phyloP scores from a whole-genome alignment of 1,140 invertebrate genomes.

The Mylabris phalerata region DNA sequence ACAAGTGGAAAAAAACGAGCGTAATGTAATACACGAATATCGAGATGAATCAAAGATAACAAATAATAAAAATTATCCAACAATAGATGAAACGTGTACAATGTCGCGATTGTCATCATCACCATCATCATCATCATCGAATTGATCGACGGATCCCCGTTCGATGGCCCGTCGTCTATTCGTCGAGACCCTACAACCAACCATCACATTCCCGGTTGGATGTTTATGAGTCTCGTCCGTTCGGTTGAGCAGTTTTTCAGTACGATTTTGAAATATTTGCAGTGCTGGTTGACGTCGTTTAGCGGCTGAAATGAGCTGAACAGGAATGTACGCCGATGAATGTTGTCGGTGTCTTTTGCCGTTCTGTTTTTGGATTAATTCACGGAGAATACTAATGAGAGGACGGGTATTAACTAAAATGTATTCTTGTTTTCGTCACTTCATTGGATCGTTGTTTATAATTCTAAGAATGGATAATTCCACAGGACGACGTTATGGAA shows the following conservation, averaged over 20 bases:
- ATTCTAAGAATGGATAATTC: conserved; percentile 10
- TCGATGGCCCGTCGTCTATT: too few relatives aligned
- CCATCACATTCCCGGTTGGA: conserved; percentile 27
- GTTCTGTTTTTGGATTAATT: conserved; percentile 42
- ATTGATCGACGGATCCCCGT: too few relatives aligned
- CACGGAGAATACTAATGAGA: conserved; percentile 40
- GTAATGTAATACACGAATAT: too few relatives aligned
- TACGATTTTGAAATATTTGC: conserved; percentile 40
- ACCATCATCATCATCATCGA: too few relatives aligned
- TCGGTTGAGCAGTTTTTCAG: conserved; percentile 32
- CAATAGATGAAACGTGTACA: too few relatives aligned
- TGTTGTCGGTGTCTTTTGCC: conserved; percentile 33
- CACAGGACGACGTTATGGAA: conserved; percentile 15
- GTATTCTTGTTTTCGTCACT: conserved; percentile 38
- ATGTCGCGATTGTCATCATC: too few relatives aligned
- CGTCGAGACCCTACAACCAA: too few relatives aligned
- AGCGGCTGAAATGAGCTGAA: conserved; percentile 36
- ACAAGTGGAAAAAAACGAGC: too few relatives aligned
- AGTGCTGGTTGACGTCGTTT: conserved; percentile 34
- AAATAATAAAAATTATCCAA: too few relatives aligned
- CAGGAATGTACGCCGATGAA: conserved; percentile 32
- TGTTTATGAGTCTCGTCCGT: conserved; percentile 36
- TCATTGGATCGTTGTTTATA: conserved; percentile 13
- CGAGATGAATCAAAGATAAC: too few relatives aligned
- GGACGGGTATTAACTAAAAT: conserved; percentile 36